Percentiles rank a stretch among this genome's conserved stretches.
Evolutionary conservation across 2,113 vertebrate species (phyloP).

Genomic region (Mirza zaza): DNA sequence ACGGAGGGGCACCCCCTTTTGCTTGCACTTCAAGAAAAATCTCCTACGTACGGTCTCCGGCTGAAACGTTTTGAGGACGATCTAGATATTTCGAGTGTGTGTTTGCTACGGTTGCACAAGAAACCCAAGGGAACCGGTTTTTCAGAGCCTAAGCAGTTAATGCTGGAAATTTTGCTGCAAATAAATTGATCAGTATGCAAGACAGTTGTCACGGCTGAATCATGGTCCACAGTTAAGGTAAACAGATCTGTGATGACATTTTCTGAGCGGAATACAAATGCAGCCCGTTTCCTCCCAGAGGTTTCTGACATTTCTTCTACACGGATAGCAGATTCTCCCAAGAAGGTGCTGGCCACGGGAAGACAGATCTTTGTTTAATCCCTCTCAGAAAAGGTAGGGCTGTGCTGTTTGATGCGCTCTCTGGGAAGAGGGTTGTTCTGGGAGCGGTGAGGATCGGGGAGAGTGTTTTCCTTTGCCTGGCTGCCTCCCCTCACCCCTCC

Average conservation of each 20-base stretch:
- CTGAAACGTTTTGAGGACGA: background rate
- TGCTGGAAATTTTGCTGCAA: slow-evolving; percentile 83
- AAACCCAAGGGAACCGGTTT: slow-evolving; percentile 48
- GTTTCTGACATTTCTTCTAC: slow-evolving; percentile 81
- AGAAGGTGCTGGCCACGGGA: slow-evolving; percentile 73
- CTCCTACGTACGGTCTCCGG: background rate
- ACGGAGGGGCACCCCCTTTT: background rate
- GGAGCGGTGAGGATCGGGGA: slow-evolving; percentile 44
- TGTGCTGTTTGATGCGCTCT: slow-evolving; percentile 50
- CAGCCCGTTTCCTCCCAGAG: slow-evolving; percentile 82
- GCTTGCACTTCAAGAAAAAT: background rate
- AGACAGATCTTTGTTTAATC: slow-evolving; percentile 72
- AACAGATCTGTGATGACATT: slow-evolving; percentile 88
- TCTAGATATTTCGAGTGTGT: background rate
- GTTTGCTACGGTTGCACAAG: background rate
- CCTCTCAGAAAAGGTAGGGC: slow-evolving; percentile 83
- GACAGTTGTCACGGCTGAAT: slow-evolving; percentile 86
- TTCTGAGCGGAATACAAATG: slow-evolving; percentile 89
- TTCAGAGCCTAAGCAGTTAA: slow-evolving; percentile 84
- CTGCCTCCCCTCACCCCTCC: background rate
- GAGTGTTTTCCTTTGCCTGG: slow-evolving; percentile 57
- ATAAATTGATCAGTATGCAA: slow-evolving; percentile 89
- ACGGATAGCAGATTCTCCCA: slow-evolving; percentile 77
- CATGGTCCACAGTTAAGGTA: slow-evolving; percentile 88
- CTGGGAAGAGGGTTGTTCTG: slow-evolving; percentile 24